These are phyloP conservation scores for Tiliacea aurago DNA, from an alignment of 2,888 invertebrate species.

Conservation along the genomic window DNA sequence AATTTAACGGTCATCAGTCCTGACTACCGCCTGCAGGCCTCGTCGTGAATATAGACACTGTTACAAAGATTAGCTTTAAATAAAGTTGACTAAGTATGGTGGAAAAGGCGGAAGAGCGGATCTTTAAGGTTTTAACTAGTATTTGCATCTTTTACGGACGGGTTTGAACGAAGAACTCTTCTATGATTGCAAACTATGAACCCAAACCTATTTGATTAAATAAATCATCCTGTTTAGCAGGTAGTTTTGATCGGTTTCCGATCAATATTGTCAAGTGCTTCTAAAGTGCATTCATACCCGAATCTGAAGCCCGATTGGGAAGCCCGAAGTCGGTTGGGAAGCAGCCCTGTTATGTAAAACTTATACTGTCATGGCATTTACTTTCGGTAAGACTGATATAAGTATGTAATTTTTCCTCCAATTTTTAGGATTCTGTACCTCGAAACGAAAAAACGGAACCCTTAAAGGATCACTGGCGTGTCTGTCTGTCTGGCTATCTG, in stretches of 20 bases:
- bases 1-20: conserved; percentile 46
- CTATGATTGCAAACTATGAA: neutral
- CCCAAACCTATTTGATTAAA: neutral
- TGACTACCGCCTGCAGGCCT: conserved; percentile 29
- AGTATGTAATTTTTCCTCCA: neutral
- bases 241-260: neutral
- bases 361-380: neutral
- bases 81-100: conserved; percentile 1
- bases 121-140: neutral
- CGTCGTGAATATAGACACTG: conserved; percentile 30
- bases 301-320: neutral
- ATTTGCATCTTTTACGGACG: neutral
- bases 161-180: neutral
- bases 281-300: neutral
- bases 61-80: conserved; percentile 18
- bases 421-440: too few relatives aligned
- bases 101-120: neutral
- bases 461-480: too few relatives aligned
- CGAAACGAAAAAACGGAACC: too few relatives aligned
- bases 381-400: neutral
- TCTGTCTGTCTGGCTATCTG: too few relatives aligned
- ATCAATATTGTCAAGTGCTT: neutral
- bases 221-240: neutral
- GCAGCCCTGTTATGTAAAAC: neutral
- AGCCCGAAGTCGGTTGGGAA: neutral